Base-by-base conservation (phyloP, 2,888 invertebrate species). In the Bembecia ichneumoniformis region DNA sequence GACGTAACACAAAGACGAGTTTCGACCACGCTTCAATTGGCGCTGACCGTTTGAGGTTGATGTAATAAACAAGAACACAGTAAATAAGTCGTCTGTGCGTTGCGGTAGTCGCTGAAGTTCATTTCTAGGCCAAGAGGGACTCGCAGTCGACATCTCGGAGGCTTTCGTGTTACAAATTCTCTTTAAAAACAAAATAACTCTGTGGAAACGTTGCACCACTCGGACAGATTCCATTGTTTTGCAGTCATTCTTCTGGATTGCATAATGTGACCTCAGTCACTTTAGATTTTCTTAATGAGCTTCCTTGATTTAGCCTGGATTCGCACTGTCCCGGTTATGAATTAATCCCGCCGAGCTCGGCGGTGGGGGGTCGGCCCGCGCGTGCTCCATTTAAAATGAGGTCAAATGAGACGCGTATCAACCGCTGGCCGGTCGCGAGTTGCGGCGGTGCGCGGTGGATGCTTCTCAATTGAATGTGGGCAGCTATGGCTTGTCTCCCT, bases 381-480 rank as follows among this genome's bases (percentile, higher is more conserved):
- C 54, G 57, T 60, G 69, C 66, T 65, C 61, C 64, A 63, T 64
- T 70, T 60, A 62, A 57, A 81, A 76, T 69, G 74, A 70, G 80
- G 80, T 77, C 77, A 71, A 68, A 68, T 63, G 67, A 66, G 67
- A 62, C 67, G 68, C 58, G 51, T 62, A 60, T 59, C 62, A 59
- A 58, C 56, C 61, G 61, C 56, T 57, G 7, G 47, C 46, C 28
- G 28, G 28, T 28, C 28, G 28, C 28, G 28, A 28, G 28, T 28
- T 28, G 28, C 5, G 28, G 7, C 9, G 28, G 28, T 28, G 7
- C 28, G 20, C 45, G 54, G 65, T 69, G 67, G 71, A 65, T 68
- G 72, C 71, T 57, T 61, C 66, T 71, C 74, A 74, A 78, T 75
- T 76, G 71, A 58, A 65, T 63, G 71, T 70, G 68, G 74, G 71